Conservation (phyloP, 2,888 invertebrate genomes). For the Orchestes rusci region DNA sequence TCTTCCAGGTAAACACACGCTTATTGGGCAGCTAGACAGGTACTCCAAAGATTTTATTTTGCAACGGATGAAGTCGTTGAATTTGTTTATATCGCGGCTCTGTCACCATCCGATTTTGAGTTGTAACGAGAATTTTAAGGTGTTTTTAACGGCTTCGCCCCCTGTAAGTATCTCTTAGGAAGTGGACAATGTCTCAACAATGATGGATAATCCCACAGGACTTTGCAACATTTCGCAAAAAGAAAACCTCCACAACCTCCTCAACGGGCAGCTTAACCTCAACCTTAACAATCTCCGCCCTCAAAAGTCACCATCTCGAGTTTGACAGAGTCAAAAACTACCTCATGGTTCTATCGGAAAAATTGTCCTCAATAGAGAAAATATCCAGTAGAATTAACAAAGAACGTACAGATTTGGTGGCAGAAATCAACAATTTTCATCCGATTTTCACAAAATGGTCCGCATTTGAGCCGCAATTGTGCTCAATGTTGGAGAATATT, state of each 20-base stretch:
- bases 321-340: slow-evolving; percentile 58
- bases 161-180: slow-evolving; percentile 45
- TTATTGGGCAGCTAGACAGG: slow-evolving; percentile 59
- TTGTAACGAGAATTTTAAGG: slow-evolving; percentile 55
- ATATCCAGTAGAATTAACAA: slow-evolving; percentile 58
- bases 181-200: not conserved
- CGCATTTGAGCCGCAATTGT: slow-evolving; percentile 50
- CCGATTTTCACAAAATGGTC: slow-evolving; percentile 58
- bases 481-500: slow-evolving; percentile 42
- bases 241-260: slow-evolving; percentile 14
- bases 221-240: slow-evolving; percentile 17
- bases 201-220: slow-evolving; percentile 10
- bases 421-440: slow-evolving; percentile 52
- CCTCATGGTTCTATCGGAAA: slow-evolving; percentile 53
- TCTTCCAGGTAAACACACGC: slow-evolving; percentile 61
- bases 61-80: slow-evolving; percentile 57
- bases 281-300: slow-evolving; percentile 39
- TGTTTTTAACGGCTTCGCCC: slow-evolving; percentile 60
- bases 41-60: slow-evolving; percentile 65
- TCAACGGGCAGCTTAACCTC: slow-evolving; percentile 20
- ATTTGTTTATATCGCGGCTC: slow-evolving; percentile 57
- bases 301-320: slow-evolving; percentile 54
- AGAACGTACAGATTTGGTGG: slow-evolving; percentile 52
- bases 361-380: slow-evolving; percentile 55
- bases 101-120: slow-evolving; percentile 64